Base-by-base conservation (phyloP, 2,113 vertebrate genomes). In the Lophotis ruficrista region DNA sequence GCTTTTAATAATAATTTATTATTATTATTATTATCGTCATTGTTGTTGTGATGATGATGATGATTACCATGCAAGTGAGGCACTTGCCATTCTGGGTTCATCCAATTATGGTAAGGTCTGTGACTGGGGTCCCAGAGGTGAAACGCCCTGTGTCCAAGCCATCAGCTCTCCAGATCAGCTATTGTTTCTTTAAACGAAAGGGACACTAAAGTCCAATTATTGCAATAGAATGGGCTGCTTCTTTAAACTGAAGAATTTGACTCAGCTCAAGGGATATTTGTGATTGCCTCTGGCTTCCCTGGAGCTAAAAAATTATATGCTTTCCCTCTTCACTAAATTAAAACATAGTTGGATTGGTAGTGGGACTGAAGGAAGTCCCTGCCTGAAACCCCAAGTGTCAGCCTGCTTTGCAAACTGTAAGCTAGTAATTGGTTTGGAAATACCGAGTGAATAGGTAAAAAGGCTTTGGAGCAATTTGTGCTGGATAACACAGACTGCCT, bases 281-380 rank as follows among this genome's bases (percentile, higher is more conserved):
- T 91, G 88, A 97, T 96, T 92, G 96, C 98, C 97, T 97, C 92
- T 94, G 92, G 97, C 97, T 88, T 96, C 97, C 97, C 97, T 83
- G 56, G 61, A 97, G 97, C 97, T 97, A 96, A 98, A 97, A 96
- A 96, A 96, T 96, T 91, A 95, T 94, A 92, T 96, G 94, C 95
- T 97, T 97, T 97, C 96, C 96, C 94, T 97, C 96, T 96, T 96
- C 95, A 96, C 97, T 97, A 95, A 97, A 97, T 97, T 96, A 97
- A 97, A 97, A 95, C 92, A 84, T 97, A 96, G 97, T 97, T 94
- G 84, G 96, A 95, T 94, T 97, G 97, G 97, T 89, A 86, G 91
- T 85, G 96, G 93, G 97, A 96, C 95, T 94, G 82, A 94, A 96
- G 91, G 95, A 96, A 95, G 96, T 89, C 96, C 91, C 97, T 94